A percentile compares a stretch with the other conserved stretches of the same genome.
phyloP scores from a whole-genome alignment of 2,113 vertebrate species.

The Sinocyclocheilus grahami region DNA sequence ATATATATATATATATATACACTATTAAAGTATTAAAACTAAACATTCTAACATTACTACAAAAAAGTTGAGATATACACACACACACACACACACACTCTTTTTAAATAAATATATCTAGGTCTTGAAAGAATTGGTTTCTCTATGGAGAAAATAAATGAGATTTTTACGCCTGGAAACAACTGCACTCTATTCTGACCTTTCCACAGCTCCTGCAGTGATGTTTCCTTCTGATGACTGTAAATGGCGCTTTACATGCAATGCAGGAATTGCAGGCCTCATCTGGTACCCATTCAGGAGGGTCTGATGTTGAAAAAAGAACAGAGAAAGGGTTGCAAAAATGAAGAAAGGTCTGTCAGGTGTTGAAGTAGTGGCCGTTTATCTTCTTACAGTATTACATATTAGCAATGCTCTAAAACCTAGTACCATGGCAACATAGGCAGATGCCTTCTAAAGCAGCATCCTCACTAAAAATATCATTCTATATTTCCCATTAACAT shows the following conservation, averaged over 20 bases:
- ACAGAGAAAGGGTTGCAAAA: not conserved
- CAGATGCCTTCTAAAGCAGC: no score
- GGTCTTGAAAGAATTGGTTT: no score
- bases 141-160: not conserved
- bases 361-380: not conserved
- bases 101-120: no score
- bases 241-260: slow-evolving; percentile 96
- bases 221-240: slow-evolving; percentile 96
- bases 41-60: no score
- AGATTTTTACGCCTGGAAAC: not conserved
- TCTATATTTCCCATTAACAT: no score
- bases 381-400: not conserved
- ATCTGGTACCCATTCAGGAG: slow-evolving; percentile 97
- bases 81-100: no score
- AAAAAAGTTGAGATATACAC: no score
- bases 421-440: no score
- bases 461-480: no score
- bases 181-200: slow-evolving; percentile 68
- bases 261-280: slow-evolving; percentile 92
- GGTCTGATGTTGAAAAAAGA: slow-evolving; percentile 76
- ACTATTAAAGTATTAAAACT: no score
- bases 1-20: no score
- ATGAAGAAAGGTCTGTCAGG: not conserved
- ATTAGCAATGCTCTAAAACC: not conserved
- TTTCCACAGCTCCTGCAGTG: slow-evolving; percentile 98